Percentiles rank a stretch among this genome's conserved stretches.
phyloP scores from a whole-genome alignment of 2,797 vertebrate genomes.

The Bradypus variegatus region DNA sequence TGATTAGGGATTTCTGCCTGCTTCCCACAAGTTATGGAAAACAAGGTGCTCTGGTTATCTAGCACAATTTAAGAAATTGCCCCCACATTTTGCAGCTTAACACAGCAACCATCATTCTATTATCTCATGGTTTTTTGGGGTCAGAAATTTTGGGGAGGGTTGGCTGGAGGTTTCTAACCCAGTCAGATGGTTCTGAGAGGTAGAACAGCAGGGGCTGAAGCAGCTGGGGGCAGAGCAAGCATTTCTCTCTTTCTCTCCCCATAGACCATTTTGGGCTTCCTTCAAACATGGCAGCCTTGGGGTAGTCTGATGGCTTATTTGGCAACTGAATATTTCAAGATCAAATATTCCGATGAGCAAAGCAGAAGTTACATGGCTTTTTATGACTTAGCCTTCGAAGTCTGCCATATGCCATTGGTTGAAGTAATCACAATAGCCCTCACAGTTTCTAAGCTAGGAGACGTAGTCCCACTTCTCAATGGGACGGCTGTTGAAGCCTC shows the following conservation, averaged over 20 bases:
- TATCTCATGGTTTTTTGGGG: not conserved
- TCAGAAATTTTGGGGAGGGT: not conserved
- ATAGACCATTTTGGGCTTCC: not conserved
- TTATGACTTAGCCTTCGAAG: not conserved
- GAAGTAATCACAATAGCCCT: not conserved
- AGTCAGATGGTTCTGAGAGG: fast-evolving
- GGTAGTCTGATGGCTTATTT: no score
- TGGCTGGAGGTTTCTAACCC: not conserved
- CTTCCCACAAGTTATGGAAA: not conserved
- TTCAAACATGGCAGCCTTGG: not conserved
- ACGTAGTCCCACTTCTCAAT: not conserved
- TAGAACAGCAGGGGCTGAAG: not conserved
- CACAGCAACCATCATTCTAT: not conserved
- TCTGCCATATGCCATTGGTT: not conserved
- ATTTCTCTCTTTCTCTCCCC: not conserved
- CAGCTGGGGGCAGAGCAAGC: not conserved
- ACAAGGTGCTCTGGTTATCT: not conserved
- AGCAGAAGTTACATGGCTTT: not conserved
- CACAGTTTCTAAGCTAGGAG: not conserved
- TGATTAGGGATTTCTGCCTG: not conserved
- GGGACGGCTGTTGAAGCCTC: not conserved
- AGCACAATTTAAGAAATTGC: not conserved
- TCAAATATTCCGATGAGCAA: not conserved
- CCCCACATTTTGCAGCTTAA: not conserved
- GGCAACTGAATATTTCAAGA: not conserved